A percentile compares a stretch with the other conserved stretches of the same genome.
Conservation (phyloP, 2,888 invertebrate species). For the Xanthostigma xanthostigma region DNA sequence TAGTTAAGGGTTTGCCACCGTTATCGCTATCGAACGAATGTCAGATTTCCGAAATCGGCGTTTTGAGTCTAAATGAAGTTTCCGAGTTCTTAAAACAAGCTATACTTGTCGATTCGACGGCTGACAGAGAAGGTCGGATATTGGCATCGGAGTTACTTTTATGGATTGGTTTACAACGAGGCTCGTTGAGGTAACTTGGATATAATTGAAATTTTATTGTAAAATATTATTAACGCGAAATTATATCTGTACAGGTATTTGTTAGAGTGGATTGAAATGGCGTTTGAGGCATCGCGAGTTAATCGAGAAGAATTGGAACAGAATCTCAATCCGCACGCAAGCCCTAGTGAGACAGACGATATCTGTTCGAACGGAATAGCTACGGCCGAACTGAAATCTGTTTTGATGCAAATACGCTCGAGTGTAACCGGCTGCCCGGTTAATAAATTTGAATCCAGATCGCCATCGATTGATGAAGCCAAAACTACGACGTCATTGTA, state of each 20-base stretch:
- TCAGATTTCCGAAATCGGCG: slow-evolving; percentile 35
- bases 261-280: slow-evolving; percentile 47
- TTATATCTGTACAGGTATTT: slow-evolving; percentile 22
- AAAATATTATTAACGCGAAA: no score
- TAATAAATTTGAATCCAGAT: background rate
- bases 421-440: background rate
- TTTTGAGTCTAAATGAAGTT: slow-evolving; percentile 38
- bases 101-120: slow-evolving; percentile 32
- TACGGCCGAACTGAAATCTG: background rate
- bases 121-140: slow-evolving; percentile 30
- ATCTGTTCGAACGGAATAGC: background rate
- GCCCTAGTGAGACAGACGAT: background rate
- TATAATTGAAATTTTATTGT: no score
- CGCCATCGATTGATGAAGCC: background rate
- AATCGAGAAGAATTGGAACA: slow-evolving; percentile 9
- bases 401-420: slow-evolving; percentile 1
- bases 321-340: slow-evolving; percentile 21
- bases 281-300: slow-evolving; percentile 26
- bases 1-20: slow-evolving; percentile 38
- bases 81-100: slow-evolving; percentile 34
- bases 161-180: slow-evolving; percentile 40
- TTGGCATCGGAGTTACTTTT: slow-evolving; percentile 36
- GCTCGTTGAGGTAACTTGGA: slow-evolving; percentile 29
- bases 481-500: slow-evolving; percentile 26
- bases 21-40: slow-evolving; percentile 41